Evolutionary conservation across 2,113 vertebrate species (phyloP).

Genomic region (Thymallus thymallus): DNA sequence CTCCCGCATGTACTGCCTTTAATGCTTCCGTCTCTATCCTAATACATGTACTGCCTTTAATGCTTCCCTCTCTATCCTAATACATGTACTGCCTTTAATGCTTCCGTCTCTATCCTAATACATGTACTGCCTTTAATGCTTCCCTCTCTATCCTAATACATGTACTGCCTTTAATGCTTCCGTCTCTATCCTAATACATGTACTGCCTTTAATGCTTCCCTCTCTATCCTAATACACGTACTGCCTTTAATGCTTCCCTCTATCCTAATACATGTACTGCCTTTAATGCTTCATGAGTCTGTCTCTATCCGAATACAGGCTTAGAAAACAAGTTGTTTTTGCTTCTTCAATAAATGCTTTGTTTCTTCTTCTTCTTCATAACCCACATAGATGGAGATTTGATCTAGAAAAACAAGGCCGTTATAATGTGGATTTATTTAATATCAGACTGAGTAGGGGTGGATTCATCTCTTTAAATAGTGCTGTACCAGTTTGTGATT

Average conservation of each 20-base stretch:
- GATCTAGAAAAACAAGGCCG: constrained; percentile 38
- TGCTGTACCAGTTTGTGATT: constrained; percentile 15
- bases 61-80: neutral
- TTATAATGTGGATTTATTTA: constrained; percentile 41
- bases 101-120: neutral
- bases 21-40: neutral
- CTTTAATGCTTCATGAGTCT: neutral
- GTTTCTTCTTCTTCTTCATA: too few species aligned
- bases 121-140: neutral
- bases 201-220: too few species aligned
- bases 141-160: neutral
- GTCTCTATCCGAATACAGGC: neutral
- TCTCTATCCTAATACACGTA: too few species aligned
- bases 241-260: too few species aligned
- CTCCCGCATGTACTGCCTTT: neutral
- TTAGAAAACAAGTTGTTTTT: neutral
- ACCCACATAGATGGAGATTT: neutral
- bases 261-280: neutral
- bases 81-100: neutral
- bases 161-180: too few species aligned
- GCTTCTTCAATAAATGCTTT: neutral
- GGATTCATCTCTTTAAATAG: constrained; percentile 51
- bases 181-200: neutral
- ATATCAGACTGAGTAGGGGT: constrained; percentile 28
- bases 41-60: neutral